Percentiles rank a stretch among this genome's conserved stretches.
phyloP scores from a whole-genome alignment of 35 echinoderm and acorn worm species.

The Ptychodera flava region DNA sequence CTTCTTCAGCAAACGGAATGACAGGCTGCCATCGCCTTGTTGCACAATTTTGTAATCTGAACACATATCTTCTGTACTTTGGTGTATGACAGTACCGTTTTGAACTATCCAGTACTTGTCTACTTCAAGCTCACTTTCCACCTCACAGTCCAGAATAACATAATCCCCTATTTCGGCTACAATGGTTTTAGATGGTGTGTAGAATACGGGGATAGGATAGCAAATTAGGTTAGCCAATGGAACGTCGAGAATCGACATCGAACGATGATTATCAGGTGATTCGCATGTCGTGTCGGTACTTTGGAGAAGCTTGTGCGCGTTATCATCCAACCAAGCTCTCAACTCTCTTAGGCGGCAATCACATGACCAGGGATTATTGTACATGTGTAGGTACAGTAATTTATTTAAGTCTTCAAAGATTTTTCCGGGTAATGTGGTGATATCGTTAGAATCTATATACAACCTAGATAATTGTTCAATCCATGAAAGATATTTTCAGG shows the following conservation, averaged over 20 bases:
- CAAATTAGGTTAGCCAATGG: not conserved
- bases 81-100: too few relatives aligned
- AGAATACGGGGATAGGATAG: not conserved
- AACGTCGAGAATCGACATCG: not conserved
- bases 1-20: too few relatives aligned
- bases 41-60: too few relatives aligned
- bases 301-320: not conserved
- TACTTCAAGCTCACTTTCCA: too few relatives aligned
- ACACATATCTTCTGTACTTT: too few relatives aligned
- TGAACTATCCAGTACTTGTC: too few relatives aligned
- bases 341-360: not conserved
- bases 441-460: not conserved
- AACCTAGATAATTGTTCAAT: not conserved
- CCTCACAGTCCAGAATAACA: too few relatives aligned
- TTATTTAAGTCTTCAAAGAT: not conserved
- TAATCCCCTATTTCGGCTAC: too few relatives aligned
- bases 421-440: not conserved
- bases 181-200: too few relatives aligned
- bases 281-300: not conserved
- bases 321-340: not conserved
- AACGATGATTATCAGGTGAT: not conserved
- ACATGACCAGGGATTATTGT: not conserved
- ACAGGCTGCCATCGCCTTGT: too few relatives aligned
- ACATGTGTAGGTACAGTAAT: not conserved
- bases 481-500: not conserved